Base-by-base conservation (phyloP, 2,113 vertebrate species). In the Bubo scandiacus region DNA sequence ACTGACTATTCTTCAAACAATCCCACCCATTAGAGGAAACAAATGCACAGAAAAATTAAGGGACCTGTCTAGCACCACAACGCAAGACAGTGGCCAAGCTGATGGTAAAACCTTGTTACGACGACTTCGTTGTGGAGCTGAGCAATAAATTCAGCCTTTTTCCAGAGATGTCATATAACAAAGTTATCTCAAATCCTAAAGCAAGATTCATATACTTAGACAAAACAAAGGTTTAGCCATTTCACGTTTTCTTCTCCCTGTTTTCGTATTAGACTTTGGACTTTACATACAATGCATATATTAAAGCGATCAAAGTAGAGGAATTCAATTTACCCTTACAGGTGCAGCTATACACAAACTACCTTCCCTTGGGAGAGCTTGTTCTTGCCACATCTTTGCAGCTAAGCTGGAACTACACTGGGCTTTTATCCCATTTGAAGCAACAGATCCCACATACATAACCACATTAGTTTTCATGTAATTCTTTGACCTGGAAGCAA, bases 401-500 rank as follows among this genome's bases (percentile, higher is more conserved):
- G 54, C 38, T 88, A 82, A 79, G 26, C 45, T 90, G 45, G 22
- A 45, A 81, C 49, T 85, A 61, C 58, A 47, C 40, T 30, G 58
- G 78, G 63, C 70, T 88, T 88, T 73, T 58, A 62, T 67, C 51
- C 32, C 45, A 73, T n/a, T 47, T 17, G 68, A 52, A 91, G 66
- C 62, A 88, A 89, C 34, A 72, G 54, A 84, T 79, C 47, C 34
- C 79, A 62, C 18, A 34, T 5, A 67, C 57, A 61, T 42, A 88
- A 84, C 17, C n/a, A 78, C 43, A 30, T 45, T 23, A 54, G 18
- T 90, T 95, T 89, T 66, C 87, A 70, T 7, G 3, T 26, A 86
- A 91, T 83, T 61, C 66, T 72, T 38, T 90, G 92, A 94, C 83
- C 70, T 97, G 92, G 81, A 94, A 94, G 70, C 38, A 87, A 94